Evolutionary conservation across 2,888 invertebrate genomes (phyloP).

Genomic region (Pterostichus niger): DNA sequence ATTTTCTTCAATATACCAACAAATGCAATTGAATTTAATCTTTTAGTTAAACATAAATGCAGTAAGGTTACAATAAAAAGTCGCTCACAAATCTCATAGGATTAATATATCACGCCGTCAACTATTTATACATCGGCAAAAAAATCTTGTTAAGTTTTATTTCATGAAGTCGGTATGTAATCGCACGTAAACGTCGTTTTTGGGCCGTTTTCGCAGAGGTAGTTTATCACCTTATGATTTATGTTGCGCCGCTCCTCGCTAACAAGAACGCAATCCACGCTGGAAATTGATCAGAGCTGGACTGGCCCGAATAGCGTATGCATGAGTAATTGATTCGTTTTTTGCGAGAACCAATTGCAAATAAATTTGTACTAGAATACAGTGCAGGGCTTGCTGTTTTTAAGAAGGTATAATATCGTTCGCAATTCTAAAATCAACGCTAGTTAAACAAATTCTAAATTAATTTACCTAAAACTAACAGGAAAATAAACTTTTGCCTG

Average conservation of each 20-base stretch:
- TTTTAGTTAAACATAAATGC: too few species aligned
- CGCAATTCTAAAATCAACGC: too few species aligned
- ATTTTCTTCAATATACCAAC: too few species aligned
- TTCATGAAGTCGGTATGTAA: constrained; percentile 38
- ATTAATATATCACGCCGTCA: constrained; percentile 13
- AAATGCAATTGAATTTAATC: too few species aligned
- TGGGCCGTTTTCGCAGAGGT: constrained; percentile 23
- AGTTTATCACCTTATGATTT: constrained; percentile 46
- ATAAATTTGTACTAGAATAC: too few species aligned
- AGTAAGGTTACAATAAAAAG: not conserved
- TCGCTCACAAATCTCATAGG: not conserved
- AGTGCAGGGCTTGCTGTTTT: too few species aligned
- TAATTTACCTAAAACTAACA: too few species aligned
- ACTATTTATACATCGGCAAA: constrained; percentile 33
- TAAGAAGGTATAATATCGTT: too few species aligned
- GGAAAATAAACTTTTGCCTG: too few species aligned
- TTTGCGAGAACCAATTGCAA: not conserved
- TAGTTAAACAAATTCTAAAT: too few species aligned
- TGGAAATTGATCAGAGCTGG: not conserved
- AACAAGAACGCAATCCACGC: constrained; percentile 29
- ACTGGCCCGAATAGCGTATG: constrained; percentile 4
- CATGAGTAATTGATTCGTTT: constrained; percentile 6
- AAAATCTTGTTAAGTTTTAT: constrained; percentile 38
- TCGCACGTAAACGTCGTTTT: constrained; percentile 43
- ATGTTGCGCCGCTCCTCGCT: constrained; percentile 17